Base-by-base conservation (phyloP, 2,113 vertebrate genomes). In the Morphnarchus princeps region DNA sequence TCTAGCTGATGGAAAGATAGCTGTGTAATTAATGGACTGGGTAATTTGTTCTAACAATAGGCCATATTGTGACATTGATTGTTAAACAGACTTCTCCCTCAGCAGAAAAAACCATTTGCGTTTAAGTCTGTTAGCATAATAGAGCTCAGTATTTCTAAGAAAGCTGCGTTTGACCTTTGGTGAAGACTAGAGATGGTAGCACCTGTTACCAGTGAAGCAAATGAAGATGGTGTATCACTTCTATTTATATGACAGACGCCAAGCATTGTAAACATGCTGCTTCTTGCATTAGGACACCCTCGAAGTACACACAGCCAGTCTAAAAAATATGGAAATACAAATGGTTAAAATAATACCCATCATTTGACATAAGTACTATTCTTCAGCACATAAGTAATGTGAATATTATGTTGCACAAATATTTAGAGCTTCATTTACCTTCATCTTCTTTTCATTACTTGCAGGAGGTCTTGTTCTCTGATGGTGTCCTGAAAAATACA, bases 381-480 rank as follows among this genome's bases (percentile, higher is more conserved):
- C 93, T 87, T 82, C 93, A 79, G 42, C 86, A 89, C 0, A 0
- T 94, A 89, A 93, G 62, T 94, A 93, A 90, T 38, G 72, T 28
- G 52, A 89, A 57, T 80, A 45, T 92, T 87, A 82, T 36, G 47
- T 63, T 91, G 77, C 89, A 74, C 76, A 71, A 67, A 63, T 81
- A 80, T 47, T 86, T 92, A 82, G 42, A 92, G 45, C 67, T 90
- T 96, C 67, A 38, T 95, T 95, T 95, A 82, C 83, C 57, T 71
- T 87, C 88, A 91, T 79, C 91, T 93, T 90, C 79, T 95, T 94
- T 49, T 96, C 67, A 40, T 92, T 94, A 76, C 76, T 95, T 90
- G 87, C 87, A 96, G 94, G 86, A 94, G 66, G 84, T 84, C 78
- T 83, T 82, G 72, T 89, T 89, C 91, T 94, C 81, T 73, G 87